These are phyloP conservation scores for Drosophila affinis DNA, from an alignment of 2,888 invertebrate species.

Conservation along the genomic window DNA sequence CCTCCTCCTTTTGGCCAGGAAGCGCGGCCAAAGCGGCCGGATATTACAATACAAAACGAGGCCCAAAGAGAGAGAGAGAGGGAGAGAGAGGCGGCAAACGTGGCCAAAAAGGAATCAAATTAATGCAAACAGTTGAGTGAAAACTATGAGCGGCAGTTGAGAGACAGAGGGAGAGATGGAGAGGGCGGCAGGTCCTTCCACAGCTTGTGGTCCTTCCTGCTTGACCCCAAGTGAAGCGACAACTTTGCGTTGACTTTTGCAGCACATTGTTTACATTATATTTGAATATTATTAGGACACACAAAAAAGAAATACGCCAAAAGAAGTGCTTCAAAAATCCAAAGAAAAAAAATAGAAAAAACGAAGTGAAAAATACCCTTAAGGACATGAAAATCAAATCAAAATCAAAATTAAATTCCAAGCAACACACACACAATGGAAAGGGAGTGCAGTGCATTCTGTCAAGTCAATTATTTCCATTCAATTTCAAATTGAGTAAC, in stretches of 20 bases:
- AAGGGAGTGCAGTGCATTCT: not conserved
- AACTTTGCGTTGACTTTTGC: slow-evolving; percentile 37
- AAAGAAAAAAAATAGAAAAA: not conserved
- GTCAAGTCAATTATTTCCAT: not conserved
- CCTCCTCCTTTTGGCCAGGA: slow-evolving; percentile 20
- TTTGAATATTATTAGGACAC: slow-evolving; percentile 54
- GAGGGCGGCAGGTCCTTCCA: not conserved
- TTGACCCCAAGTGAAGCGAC: slow-evolving; percentile 19
- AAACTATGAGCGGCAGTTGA: slow-evolving; percentile 44
- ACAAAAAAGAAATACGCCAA: slow-evolving; percentile 5
- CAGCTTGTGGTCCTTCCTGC: not conserved
- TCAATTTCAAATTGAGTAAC: not conserved
- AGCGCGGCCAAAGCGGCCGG: slow-evolving; percentile 43
- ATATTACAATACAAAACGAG: slow-evolving; percentile 57
- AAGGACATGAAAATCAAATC: not conserved
- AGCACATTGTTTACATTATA: slow-evolving; percentile 53
- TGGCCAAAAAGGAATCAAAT: slow-evolving; percentile 52
- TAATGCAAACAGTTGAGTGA: slow-evolving; percentile 54
- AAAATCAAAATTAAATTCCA: not conserved
- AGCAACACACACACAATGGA: not conserved
- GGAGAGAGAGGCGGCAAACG: not conserved
- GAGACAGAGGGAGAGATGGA: not conserved
- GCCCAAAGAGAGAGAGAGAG: slow-evolving; percentile 3
- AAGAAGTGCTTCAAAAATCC: not conserved
- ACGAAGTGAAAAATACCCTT: slow-evolving; percentile 3